Conservation (phyloP, 2,888 invertebrate genomes). For the Marasmarcha lunaedactyla region DNA sequence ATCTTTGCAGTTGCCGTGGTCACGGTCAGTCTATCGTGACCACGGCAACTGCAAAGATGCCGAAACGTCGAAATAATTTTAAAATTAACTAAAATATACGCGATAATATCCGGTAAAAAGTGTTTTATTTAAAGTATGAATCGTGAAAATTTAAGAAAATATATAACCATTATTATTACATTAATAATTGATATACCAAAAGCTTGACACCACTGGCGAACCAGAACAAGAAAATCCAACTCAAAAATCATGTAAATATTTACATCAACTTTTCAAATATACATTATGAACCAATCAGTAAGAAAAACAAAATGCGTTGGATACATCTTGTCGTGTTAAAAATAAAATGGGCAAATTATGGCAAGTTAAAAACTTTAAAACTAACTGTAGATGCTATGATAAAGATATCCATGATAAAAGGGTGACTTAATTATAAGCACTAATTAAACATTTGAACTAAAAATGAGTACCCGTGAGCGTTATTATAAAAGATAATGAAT, state of each 20-base stretch:
- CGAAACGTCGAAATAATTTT: too few relatives aligned
- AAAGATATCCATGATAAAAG: background rate
- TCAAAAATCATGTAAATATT: constrained; percentile 3
- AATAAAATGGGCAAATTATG: constrained; percentile 21
- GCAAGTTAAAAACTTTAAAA: constrained; percentile 18
- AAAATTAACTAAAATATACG: too few relatives aligned
- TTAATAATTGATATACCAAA: constrained; percentile 58
- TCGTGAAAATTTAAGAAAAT: too few relatives aligned
- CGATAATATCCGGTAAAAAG: too few relatives aligned
- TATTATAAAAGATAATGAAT: background rate
- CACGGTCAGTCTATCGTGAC: too few relatives aligned
- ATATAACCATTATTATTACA: constrained; percentile 62
- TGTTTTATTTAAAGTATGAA: too few relatives aligned
- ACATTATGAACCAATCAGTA: too few relatives aligned
- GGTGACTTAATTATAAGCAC: background rate
- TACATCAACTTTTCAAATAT: too few relatives aligned
- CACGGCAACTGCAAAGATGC: too few relatives aligned
- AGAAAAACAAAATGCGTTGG: constrained; percentile 11
- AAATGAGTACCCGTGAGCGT: background rate
- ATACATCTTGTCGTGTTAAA: constrained; percentile 14
- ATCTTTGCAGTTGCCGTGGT: too few relatives aligned
- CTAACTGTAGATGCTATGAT: too few relatives aligned
- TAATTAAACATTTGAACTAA: too few relatives aligned
- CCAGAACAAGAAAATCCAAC: constrained; percentile 36
- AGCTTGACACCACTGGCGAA: constrained; percentile 43